phyloP scores from a whole-genome alignment of 2,797 vertebrate species.

The Gymnoscopelus braueri region DNA sequence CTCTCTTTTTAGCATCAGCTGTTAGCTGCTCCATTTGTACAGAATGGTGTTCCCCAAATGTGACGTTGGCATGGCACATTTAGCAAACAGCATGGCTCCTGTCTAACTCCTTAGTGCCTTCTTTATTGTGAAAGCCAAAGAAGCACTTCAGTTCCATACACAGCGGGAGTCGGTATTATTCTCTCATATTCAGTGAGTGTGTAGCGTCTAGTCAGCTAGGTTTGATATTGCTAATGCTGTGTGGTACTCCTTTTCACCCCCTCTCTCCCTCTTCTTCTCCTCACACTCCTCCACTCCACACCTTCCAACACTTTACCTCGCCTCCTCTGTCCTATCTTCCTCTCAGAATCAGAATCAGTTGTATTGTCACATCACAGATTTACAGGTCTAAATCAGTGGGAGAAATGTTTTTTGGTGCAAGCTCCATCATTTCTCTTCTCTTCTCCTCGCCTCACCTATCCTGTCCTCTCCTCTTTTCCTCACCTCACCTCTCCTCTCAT shows the following conservation, averaged over 20 bases:
- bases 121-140: constrained; percentile 16
- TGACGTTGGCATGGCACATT: constrained; percentile 27
- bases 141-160: constrained; percentile 1
- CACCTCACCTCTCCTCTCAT: neutral
- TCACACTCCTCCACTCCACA: no score
- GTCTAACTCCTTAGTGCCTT: constrained; percentile 15
- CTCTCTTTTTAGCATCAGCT: constrained; percentile 2
- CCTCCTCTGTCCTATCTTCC: neutral
- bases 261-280: neutral
- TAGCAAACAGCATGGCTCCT: constrained; percentile 20
- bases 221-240: no score
- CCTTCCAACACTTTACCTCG: neutral
- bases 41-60: constrained; percentile 20
- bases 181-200: no score
- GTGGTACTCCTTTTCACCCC: neutral
- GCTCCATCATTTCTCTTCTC: constrained; percentile 2
- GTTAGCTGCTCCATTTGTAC: neutral
- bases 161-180: no score
- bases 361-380: neutral
- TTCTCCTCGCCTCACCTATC: neutral
- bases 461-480: constrained; percentile 8
- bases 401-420: no score
- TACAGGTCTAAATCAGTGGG: neutral
- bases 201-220: no score
- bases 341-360: neutral